Conservation (phyloP, 2,888 invertebrate genomes). For the Lampropteryx suffumata region DNA sequence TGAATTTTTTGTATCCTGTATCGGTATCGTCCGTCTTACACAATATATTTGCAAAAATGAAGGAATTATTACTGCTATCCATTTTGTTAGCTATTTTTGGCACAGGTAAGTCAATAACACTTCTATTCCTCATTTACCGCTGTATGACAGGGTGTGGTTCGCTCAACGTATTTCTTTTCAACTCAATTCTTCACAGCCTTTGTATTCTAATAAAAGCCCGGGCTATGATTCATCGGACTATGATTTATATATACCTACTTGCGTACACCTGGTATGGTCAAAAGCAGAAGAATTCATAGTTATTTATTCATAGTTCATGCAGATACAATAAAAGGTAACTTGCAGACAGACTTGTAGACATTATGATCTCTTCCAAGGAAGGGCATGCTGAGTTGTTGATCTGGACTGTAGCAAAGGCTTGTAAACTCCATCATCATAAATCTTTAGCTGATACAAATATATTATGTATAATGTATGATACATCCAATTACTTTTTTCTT, state of each 20-base stretch:
- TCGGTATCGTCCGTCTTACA: background rate
- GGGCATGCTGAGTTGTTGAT: no score
- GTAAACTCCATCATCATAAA: no score
- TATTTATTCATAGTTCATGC: no score
- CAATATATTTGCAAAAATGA: constrained; percentile 17
- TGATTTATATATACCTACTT: background rate
- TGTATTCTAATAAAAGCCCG: constrained; percentile 14
- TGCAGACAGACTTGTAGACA: no score
- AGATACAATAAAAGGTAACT: no score
- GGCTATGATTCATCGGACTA: constrained; percentile 7
- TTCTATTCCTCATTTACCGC: background rate
- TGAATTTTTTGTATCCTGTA: background rate
- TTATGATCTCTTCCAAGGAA: no score
- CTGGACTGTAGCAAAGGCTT: no score
- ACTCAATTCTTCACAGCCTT: constrained; percentile 23
- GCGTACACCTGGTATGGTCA: background rate
- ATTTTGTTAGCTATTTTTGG: constrained; percentile 16
- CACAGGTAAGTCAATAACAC: constrained; percentile 23
- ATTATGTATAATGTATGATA: no score
- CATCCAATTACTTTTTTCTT: no score
- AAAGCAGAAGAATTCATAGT: no score
- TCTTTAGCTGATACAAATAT: no score
- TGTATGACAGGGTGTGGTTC: constrained; percentile 27
- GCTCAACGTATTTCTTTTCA: constrained; percentile 23
- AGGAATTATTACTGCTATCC: constrained; percentile 16